Evolutionary conservation across 1,140 invertebrate species (phyloP).

Genomic region (Brachionus koreanus): DNA sequence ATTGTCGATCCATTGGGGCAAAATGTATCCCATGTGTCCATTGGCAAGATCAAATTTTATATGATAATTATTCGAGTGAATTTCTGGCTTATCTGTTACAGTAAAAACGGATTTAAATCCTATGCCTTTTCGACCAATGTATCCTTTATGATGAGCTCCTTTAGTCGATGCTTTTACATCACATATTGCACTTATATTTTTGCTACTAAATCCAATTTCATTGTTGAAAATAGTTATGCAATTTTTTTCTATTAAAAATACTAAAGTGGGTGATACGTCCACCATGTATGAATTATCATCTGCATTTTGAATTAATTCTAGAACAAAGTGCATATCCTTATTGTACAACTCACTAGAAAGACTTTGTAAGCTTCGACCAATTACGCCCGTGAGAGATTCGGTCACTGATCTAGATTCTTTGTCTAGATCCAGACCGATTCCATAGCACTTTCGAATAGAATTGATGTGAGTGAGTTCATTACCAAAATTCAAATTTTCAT

Average conservation of each 20-base stretch:
- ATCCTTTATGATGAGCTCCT: slow-evolving; percentile 56
- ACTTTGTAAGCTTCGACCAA: slow-evolving; percentile 47
- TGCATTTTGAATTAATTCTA: slow-evolving; percentile 57
- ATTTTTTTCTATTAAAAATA: slow-evolving; percentile 51
- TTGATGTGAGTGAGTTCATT: slow-evolving; percentile 31
- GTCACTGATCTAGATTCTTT: slow-evolving; percentile 39
- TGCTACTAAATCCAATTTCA: slow-evolving; percentile 55
- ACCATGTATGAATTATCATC: slow-evolving; percentile 57
- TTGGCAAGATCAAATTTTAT: slow-evolving; percentile 53
- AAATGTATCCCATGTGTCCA: slow-evolving; percentile 55
- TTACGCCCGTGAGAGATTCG: slow-evolving; percentile 44
- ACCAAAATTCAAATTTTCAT: background rate
- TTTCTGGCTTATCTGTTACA: slow-evolving; percentile 55
- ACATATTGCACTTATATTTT: slow-evolving; percentile 56
- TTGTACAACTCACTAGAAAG: slow-evolving; percentile 58
- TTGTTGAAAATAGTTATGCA: slow-evolving; percentile 55
- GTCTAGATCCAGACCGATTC: slow-evolving; percentile 46
- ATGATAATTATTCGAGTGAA: slow-evolving; percentile 58
- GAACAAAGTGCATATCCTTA: slow-evolving; percentile 58
- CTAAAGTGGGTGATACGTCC: slow-evolving; percentile 48
- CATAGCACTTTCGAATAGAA: slow-evolving; percentile 46
- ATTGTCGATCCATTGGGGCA: slow-evolving; percentile 48
- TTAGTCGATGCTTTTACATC: slow-evolving; percentile 59
- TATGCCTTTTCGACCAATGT: slow-evolving; percentile 60
- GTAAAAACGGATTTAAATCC: slow-evolving; percentile 60